Base-by-base conservation (phyloP, 2,113 vertebrate genomes). In the Barnardius zonarius region DNA sequence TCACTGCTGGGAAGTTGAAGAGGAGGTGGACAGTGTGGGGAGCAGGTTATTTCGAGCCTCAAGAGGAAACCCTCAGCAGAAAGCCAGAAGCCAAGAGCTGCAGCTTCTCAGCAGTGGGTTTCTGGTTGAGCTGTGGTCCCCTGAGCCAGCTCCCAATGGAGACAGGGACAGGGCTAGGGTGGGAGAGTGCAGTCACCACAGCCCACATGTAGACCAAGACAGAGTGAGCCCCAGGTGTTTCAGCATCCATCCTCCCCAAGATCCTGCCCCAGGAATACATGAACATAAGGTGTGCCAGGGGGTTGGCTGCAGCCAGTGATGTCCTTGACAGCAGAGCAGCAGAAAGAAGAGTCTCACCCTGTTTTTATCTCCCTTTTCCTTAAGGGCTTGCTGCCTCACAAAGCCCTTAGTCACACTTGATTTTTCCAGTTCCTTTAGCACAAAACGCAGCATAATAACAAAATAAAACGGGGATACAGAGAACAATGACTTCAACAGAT, bases 401-500 rank as follows among this genome's bases (percentile, higher is more conserved):
- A 92, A 95, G 89, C 91, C 93, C 83, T 86, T 93, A 90, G 84
- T 95, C 93, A 92, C 90, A 90, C 92, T 96, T 95, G 76, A 94
- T 94, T 93, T 94, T 96, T 83, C 74, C 83, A 92, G 94, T 88
- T 96, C 88, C 77, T 92, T 94, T 94, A 75, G 75, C 93, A 95
- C 85, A 90, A 95, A 95, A 94, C 31, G 3, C 70, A 13, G 75
- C 69, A 94, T 88, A 95, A 87, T 70, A 91, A 97, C 68, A 86
- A 96, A 97, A 96, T 95, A 97, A 97, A 97, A 95, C 7, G 6
- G 73, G 84, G 89, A 91, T 75, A 84, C 1, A 0, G 82, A 92
- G 93, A 94, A 97, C 96, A 97, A 96, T 92, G 86, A 86, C 77
- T 90, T 97, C 92, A 96, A 93, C 83, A 92, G 79, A 94, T 97